Conservation (phyloP, 2,888 invertebrate genomes). For the Pandemis cinnamomeana region DNA sequence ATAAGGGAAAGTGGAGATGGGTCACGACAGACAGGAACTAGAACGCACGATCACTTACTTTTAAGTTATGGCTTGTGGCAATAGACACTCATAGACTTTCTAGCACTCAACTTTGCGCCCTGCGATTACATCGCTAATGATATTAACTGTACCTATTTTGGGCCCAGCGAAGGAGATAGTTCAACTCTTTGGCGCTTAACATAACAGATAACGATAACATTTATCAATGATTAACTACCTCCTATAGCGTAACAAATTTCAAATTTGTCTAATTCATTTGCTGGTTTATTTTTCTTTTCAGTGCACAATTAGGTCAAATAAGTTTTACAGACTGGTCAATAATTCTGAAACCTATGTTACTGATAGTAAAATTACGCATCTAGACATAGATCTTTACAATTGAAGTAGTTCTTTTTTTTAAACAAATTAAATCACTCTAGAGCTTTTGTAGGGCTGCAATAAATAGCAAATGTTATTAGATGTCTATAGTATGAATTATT, state of each 20-base stretch:
- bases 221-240: background rate
- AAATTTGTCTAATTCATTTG: background rate
- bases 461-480: background rate
- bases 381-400: too few relatives aligned
- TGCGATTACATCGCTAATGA: background rate
- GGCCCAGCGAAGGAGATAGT: background rate
- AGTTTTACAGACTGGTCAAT: background rate
- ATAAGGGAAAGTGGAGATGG: background rate
- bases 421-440: too few relatives aligned
- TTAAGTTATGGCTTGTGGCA: too few relatives aligned
- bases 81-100: background rate
- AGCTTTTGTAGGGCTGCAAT: background rate
- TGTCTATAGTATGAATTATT: background rate
- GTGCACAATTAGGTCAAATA: background rate
- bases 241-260: background rate
- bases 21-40: background rate
- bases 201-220: background rate
- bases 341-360: background rate
- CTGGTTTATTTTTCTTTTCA: background rate
- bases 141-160: background rate
- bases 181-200: too few relatives aligned
- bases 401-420: too few relatives aligned
- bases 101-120: background rate
- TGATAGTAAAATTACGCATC: background rate
- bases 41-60: background rate